These are phyloP conservation scores for Cyprinella venusta DNA, from an alignment of 2,797 vertebrate species.

Conservation along the genomic window DNA sequence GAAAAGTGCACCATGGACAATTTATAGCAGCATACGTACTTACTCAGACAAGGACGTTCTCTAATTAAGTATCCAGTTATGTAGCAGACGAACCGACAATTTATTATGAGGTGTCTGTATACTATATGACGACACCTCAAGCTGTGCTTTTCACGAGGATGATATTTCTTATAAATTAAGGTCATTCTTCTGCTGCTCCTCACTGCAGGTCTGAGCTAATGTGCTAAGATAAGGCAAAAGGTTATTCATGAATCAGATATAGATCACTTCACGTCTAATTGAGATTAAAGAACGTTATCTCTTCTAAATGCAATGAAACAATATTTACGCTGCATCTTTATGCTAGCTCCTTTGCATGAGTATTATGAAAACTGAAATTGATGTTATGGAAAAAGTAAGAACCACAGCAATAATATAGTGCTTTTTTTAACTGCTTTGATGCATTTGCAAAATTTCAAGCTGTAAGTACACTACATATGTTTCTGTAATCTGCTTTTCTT, in stretches of 20 bases:
- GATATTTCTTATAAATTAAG: slow-evolving; percentile 47
- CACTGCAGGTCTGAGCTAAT: slow-evolving; percentile 20
- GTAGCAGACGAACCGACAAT: slow-evolving; percentile 10
- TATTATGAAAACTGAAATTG: slow-evolving; percentile 38
- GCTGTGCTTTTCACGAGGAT: slow-evolving; percentile 35
- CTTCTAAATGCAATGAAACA: neutral
- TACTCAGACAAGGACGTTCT: slow-evolving; percentile 29
- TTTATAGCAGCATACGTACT: slow-evolving; percentile 9
- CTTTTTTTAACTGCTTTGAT: slow-evolving; percentile 24
- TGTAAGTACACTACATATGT: neutral
- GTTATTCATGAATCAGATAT: slow-evolving; percentile 38
- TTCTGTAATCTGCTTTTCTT: neutral
- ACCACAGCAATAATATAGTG: neutral
- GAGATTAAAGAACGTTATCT: slow-evolving; percentile 36
- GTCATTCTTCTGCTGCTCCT: slow-evolving; percentile 12
- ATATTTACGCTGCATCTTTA: slow-evolving; percentile 49
- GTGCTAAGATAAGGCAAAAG: slow-evolving; percentile 39
- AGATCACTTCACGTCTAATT: slow-evolving; percentile 44
- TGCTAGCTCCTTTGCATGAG: neutral
- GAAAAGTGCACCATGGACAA: slow-evolving; percentile 20
- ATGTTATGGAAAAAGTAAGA: slow-evolving; percentile 41
- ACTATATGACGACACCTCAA: slow-evolving; percentile 24
- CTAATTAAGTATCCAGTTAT: slow-evolving; percentile 43
- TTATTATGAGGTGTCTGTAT: slow-evolving; percentile 31
- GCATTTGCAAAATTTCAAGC: neutral